These are phyloP conservation scores for Yoshiicerus persimilis DNA, from an alignment of 1,140 invertebrate species.

Conservation along the genomic window DNA sequence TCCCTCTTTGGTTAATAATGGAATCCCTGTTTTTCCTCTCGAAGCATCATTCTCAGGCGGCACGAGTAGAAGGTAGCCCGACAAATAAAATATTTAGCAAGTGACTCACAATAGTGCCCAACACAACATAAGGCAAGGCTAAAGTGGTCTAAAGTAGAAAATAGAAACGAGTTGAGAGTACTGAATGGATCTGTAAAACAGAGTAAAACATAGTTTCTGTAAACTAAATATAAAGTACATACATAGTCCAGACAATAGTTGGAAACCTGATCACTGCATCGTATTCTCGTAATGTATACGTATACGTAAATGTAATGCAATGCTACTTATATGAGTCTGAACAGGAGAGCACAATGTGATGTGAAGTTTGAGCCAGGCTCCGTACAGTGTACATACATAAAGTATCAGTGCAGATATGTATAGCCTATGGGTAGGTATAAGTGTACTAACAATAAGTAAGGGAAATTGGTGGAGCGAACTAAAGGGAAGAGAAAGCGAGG, in stretches of 20 bases:
- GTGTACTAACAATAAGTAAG: not conserved
- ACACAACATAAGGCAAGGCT: not conserved
- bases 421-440: not conserved
- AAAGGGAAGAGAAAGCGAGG: not conserved
- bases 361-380: not conserved
- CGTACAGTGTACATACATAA: not conserved
- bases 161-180: not conserved
- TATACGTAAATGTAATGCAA: not conserved
- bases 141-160: constrained; percentile 22
- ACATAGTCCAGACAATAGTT: not conserved
- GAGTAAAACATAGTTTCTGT: not conserved
- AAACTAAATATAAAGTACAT: not conserved
- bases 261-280: constrained; percentile 2
- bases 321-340: not conserved
- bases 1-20: constrained; percentile 9
- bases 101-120: constrained; percentile 11
- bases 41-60: not conserved
- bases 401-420: not conserved
- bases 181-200: constrained; percentile 20
- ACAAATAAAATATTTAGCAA: constrained; percentile 22
- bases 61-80: not conserved
- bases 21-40: constrained; percentile 1
- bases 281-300: not conserved
- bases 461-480: not conserved
- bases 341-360: not conserved